A percentile compares a stretch with the other conserved stretches of the same genome.
phyloP scores from a whole-genome alignment of 2,113 vertebrate genomes.

The Scomber scombrus region DNA sequence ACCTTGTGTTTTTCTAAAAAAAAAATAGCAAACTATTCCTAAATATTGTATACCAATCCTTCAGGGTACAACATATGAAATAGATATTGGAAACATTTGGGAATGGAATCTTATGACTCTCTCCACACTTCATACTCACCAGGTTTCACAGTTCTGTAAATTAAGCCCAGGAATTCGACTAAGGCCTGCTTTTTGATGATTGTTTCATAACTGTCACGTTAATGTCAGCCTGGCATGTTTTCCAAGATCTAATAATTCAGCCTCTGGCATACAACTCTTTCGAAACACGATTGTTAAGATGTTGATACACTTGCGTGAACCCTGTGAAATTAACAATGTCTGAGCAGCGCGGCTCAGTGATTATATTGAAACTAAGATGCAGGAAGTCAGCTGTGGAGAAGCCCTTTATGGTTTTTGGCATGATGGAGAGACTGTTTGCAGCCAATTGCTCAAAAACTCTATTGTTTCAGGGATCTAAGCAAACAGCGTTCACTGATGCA shows the following conservation, averaged over 20 bases:
- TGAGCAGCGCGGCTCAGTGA: constrained; percentile 59
- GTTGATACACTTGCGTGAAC: constrained; percentile 66
- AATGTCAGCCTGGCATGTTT: constrained; percentile 36
- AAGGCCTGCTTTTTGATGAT: constrained; percentile 9
- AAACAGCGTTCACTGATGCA: constrained; percentile 43
- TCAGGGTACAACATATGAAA: neutral
- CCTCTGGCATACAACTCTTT: constrained; percentile 50
- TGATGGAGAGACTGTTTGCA: constrained; percentile 43
- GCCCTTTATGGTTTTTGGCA: constrained; percentile 61
- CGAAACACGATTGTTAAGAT: constrained; percentile 63
- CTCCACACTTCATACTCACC: neutral
- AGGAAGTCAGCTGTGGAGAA: constrained; percentile 73
- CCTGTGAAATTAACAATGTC: constrained; percentile 66
- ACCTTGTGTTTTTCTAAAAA: too few relatives aligned
- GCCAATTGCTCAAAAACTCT: constrained; percentile 56
- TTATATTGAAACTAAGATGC: constrained; percentile 64
- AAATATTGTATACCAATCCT: neutral
- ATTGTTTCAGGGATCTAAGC: constrained; percentile 57
- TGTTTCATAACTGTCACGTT: constrained; percentile 31
- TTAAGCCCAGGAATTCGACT: neutral
- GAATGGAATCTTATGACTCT: neutral
- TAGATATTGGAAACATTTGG: neutral
- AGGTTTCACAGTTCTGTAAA: neutral
- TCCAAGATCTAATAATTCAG: constrained; percentile 49
- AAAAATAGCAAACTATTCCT: neutral